These are phyloP conservation scores for Listronotus oregonensis DNA, from an alignment of 1,140 invertebrate genomes.

Conservation along the genomic window DNA sequence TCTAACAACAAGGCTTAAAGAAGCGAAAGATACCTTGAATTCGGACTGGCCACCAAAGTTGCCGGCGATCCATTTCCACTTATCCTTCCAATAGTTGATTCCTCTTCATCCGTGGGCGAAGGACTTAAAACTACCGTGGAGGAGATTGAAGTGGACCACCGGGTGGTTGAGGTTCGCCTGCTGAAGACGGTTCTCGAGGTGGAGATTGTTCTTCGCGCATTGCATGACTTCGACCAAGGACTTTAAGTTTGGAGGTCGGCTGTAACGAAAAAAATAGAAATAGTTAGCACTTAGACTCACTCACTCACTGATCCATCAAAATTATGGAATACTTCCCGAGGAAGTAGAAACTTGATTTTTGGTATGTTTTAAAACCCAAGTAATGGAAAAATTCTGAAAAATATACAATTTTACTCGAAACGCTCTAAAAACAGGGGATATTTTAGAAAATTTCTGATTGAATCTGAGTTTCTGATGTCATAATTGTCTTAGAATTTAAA, in stretches of 20 bases:
- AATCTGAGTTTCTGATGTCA: too few relatives aligned
- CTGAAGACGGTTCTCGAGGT: constrained; percentile 70
- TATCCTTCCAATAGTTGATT: not conserved
- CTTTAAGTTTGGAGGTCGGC: constrained; percentile 77
- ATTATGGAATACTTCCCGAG: too few relatives aligned
- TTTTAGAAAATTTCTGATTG: too few relatives aligned
- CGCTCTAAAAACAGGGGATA: too few relatives aligned
- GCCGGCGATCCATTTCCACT: constrained; percentile 34
- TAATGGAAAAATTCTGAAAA: too few relatives aligned
- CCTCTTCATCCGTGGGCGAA: constrained; percentile 33
- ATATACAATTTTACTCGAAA: too few relatives aligned
- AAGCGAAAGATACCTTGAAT: constrained; percentile 21
- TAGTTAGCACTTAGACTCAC: too few relatives aligned
- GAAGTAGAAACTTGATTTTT: too few relatives aligned
- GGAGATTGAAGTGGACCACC: constrained; percentile 46
- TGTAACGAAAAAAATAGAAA: constrained; percentile 44
- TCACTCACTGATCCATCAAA: too few relatives aligned
- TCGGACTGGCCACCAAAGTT: constrained; percentile 43
- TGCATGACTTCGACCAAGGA: constrained; percentile 85
- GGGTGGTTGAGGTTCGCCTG: constrained; percentile 54
- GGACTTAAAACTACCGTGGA: constrained; percentile 52
- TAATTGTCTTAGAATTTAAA: too few relatives aligned
- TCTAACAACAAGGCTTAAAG: not conserved
- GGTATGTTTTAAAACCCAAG: too few relatives aligned
- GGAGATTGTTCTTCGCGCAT: constrained; percentile 86